A percentile compares a stretch with the other conserved stretches of the same genome.
Conservation (phyloP, 2,113 vertebrate genomes). For the Xenopus laevis region DNA sequence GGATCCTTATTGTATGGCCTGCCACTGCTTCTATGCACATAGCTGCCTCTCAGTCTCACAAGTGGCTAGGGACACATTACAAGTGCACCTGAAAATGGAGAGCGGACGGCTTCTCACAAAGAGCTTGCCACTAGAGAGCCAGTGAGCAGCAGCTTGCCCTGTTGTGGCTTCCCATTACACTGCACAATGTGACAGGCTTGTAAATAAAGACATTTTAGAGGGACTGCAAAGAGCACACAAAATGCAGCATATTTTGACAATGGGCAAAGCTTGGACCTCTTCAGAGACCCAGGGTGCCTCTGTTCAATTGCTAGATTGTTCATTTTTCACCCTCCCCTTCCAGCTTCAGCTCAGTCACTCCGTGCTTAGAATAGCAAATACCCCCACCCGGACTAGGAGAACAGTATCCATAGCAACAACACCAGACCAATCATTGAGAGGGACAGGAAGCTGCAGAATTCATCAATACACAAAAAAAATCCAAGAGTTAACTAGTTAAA, state of each 20-base stretch:
- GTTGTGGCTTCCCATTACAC: too few relatives aligned
- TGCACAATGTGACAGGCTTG: not conserved
- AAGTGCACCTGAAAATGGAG: not conserved
- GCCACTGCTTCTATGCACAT: not conserved
- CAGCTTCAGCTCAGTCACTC: constrained; percentile 64
- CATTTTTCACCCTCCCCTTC: constrained; percentile 21
- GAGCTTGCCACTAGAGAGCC: not conserved
- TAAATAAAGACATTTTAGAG: not conserved
- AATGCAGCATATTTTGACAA: not conserved
- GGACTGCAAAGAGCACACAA: not conserved
- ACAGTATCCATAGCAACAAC: constrained; percentile 65
- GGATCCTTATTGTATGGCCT: not conserved
- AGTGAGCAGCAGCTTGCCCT: not conserved
- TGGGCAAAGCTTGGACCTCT: not conserved
- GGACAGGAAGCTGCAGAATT: constrained; percentile 32
- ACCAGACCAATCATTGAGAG: constrained; percentile 53
- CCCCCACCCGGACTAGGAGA: constrained; percentile 59
- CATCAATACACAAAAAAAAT: constrained; percentile 36
- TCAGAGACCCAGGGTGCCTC: constrained; percentile 45
- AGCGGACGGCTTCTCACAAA: not conserved
- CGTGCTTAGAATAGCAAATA: constrained; percentile 72
- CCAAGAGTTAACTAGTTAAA: constrained; percentile 31
- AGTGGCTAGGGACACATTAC: constrained; percentile 14
- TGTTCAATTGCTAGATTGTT: constrained; percentile 45
- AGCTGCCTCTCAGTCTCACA: not conserved